phyloP scores from a whole-genome alignment of 2,888 invertebrate species.

The Buathra laborator region DNA sequence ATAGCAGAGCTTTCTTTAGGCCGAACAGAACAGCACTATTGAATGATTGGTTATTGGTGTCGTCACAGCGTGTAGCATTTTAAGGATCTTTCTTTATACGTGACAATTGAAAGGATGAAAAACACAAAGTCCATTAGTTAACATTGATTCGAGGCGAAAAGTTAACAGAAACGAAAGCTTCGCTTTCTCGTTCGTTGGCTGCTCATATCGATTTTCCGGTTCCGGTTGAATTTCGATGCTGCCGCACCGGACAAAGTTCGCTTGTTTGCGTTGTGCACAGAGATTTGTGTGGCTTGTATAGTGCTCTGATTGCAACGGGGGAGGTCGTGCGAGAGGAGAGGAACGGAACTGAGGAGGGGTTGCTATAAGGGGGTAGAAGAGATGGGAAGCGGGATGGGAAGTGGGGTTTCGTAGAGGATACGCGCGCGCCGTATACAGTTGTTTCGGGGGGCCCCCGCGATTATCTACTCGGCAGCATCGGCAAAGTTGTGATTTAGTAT shows the following conservation, averaged over 20 bases:
- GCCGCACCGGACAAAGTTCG: constrained; percentile 51
- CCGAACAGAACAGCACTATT: not conserved
- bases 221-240: constrained; percentile 55
- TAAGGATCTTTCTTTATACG: not conserved
- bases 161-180: constrained; percentile 25
- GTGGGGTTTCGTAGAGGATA: constrained; percentile 57
- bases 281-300: constrained; percentile 61
- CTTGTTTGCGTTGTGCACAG: constrained; percentile 54
- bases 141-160: constrained; percentile 2
- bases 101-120: not conserved
- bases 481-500: constrained; percentile 84
- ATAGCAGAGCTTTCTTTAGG: not conserved
- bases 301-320: constrained; percentile 55
- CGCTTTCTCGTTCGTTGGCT: constrained; percentile 27
- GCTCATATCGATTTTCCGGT: constrained; percentile 57
- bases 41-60: not conserved
- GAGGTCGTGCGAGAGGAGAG: constrained; percentile 23
- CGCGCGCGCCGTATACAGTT: constrained; percentile 77
- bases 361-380: constrained; percentile 63
- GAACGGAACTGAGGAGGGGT: constrained; percentile 32
- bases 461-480: constrained; percentile 84
- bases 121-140: constrained; percentile 1
- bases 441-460: constrained; percentile 78
- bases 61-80: not conserved
- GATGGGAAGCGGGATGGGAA: constrained; percentile 59